Evolutionary conservation across 35 echinoderm and acorn worm genomes (phyloP).

Genomic region (Anneissia japonica): DNA sequence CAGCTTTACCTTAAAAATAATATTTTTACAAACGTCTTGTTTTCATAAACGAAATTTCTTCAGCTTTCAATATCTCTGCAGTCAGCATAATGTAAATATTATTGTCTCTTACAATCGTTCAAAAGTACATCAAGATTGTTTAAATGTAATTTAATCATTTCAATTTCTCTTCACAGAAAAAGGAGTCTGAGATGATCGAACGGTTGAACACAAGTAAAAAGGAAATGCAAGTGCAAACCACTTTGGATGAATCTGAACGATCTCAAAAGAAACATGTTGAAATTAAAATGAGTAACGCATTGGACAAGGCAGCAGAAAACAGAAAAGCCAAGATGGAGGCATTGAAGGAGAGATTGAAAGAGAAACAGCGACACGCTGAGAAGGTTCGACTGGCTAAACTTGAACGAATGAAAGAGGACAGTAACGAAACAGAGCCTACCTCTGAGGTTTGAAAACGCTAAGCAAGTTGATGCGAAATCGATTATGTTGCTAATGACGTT

Average conservation of each 20-base stretch:
- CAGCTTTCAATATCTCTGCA: background rate
- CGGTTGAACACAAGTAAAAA: conserved; percentile 71
- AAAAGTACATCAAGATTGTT: background rate
- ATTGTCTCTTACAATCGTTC: background rate
- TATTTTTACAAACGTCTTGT: background rate
- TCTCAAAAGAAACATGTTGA: conserved; percentile 54
- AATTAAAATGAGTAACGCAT: conserved; percentile 32
- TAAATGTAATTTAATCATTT: conserved; percentile 14
- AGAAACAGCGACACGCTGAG: conserved; percentile 86
- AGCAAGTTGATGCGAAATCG: background rate
- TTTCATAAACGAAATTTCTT: background rate
- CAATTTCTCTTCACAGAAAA: conserved; percentile 41
- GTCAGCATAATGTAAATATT: background rate
- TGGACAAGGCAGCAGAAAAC: conserved; percentile 59
- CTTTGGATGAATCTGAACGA: conserved; percentile 45
- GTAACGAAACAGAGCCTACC: background rate
- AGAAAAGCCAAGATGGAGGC: conserved; percentile 62
- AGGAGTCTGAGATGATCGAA: conserved; percentile 70
- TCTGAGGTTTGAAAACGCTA: background rate
- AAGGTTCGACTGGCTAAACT: conserved; percentile 71
- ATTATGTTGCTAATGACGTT: no score
- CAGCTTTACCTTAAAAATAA: background rate
- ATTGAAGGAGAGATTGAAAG: conserved; percentile 56
- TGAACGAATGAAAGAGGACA: conserved; percentile 54
- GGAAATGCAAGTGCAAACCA: conserved; percentile 65